Conservation (phyloP, 2,113 vertebrate genomes). For the Cyphomyrus discorhynchus region DNA sequence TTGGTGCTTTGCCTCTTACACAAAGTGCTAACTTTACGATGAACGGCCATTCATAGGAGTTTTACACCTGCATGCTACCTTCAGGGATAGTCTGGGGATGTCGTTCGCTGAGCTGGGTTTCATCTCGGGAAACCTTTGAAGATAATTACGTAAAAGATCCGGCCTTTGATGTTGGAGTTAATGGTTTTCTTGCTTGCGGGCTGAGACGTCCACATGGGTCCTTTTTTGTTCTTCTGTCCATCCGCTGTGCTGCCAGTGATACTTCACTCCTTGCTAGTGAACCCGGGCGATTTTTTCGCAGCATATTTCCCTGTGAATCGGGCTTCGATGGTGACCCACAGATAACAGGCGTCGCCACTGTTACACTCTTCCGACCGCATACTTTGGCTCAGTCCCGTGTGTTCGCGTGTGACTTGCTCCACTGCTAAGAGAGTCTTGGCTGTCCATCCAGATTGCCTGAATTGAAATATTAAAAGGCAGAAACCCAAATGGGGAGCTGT, state of each 20-base stretch:
- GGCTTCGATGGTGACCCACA: background rate
- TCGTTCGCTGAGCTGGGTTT: background rate
- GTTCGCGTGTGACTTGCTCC: background rate
- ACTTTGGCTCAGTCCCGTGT: background rate
- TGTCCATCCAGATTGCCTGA: background rate
- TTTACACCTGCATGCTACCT: background rate
- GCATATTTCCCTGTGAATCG: background rate
- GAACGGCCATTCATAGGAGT: background rate
- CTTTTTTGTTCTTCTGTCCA: conserved; percentile 1
- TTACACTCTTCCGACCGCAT: background rate
- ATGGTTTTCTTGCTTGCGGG: conserved; percentile 1
- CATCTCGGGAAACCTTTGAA: background rate
- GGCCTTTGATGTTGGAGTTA: background rate
- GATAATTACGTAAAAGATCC: conserved; percentile 8
- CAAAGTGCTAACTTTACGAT: background rate
- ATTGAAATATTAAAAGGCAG: background rate
- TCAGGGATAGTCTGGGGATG: background rate
- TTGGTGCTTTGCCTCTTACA: background rate
- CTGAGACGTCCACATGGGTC: background rate
- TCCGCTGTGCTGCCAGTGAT: background rate
- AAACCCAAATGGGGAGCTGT: background rate
- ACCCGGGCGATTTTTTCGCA: background rate
- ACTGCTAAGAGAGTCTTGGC: background rate
- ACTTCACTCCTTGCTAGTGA: background rate
- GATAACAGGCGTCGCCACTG: background rate